phyloP scores from a whole-genome alignment of 2,888 invertebrate genomes.

The Ennomos fuscantarius region DNA sequence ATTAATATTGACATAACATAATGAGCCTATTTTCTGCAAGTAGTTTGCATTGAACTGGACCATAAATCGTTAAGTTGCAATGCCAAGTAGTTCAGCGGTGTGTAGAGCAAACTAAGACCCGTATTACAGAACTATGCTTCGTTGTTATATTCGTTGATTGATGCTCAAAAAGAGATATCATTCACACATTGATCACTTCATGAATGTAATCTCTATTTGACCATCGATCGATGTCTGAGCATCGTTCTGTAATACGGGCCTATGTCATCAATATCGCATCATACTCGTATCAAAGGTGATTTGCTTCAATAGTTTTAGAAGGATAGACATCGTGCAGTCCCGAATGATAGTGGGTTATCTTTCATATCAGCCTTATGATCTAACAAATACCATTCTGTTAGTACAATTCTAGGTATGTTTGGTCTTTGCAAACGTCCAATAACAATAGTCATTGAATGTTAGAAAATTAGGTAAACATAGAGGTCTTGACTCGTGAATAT shows the following conservation, averaged over 20 bases:
- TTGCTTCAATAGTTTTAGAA: slow-evolving; percentile 45
- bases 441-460: slow-evolving; percentile 12
- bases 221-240: too few species aligned
- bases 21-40: slow-evolving; percentile 22
- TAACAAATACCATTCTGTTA: slow-evolving; percentile 1
- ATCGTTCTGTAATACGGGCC: too few species aligned
- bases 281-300: slow-evolving; percentile 47
- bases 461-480: slow-evolving; percentile 8
- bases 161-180: too few species aligned
- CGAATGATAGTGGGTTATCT: slow-evolving; percentile 56
- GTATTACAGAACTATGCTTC: too few species aligned
- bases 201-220: too few species aligned
- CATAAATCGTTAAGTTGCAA: slow-evolving; percentile 31
- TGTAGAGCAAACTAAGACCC: slow-evolving; percentile 12
- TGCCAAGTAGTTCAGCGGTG: slow-evolving; percentile 16
- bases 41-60: slow-evolving; percentile 32
- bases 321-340: slow-evolving; percentile 40
- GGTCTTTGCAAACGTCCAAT: slow-evolving; percentile 4
- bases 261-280: slow-evolving; percentile 50
- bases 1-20: slow-evolving; percentile 18
- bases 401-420: neutral
- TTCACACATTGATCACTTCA: too few species aligned
- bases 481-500: slow-evolving; percentile 10
- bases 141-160: too few species aligned
- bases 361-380: slow-evolving; percentile 10